Percentiles rank a stretch among this genome's conserved stretches.
Evolutionary conservation across 2,113 vertebrate species (phyloP).

Genomic region (Morone chrysops): DNA sequence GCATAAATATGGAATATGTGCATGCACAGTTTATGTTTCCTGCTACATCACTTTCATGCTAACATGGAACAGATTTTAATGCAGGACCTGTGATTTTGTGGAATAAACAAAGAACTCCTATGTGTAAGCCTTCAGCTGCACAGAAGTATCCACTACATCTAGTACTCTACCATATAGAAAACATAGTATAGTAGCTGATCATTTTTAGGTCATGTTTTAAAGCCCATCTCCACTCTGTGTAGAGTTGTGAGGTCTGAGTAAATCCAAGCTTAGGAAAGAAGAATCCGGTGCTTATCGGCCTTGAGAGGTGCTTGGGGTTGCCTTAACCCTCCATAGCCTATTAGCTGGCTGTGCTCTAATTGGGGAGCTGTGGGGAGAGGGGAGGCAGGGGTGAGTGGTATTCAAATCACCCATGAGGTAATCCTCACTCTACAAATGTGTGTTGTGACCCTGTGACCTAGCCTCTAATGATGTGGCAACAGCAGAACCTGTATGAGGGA

Average conservation of each 20-base stretch:
- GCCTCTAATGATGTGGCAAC: slow-evolving; percentile 67
- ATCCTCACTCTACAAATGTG: slow-evolving; percentile 82
- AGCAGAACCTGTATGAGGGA: slow-evolving; percentile 46
- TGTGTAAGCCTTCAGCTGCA: not conserved
- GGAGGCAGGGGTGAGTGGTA: slow-evolving; percentile 69
- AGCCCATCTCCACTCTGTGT: slow-evolving; percentile 51
- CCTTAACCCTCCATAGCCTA: slow-evolving; percentile 72
- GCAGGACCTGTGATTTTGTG: slow-evolving; percentile 54
- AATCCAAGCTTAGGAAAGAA: slow-evolving; percentile 78
- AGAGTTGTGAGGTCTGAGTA: slow-evolving; percentile 73
- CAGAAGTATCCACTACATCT: not conserved
- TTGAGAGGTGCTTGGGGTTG: slow-evolving; percentile 69
- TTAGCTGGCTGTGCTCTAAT: slow-evolving; percentile 79
- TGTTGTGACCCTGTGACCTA: slow-evolving; percentile 73
- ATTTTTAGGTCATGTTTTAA: slow-evolving; percentile 75
- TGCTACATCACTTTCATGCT: slow-evolving; percentile 54
- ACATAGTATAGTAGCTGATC: slow-evolving; percentile 37
- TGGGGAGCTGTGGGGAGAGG: slow-evolving; percentile 70
- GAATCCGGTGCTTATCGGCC: slow-evolving; percentile 82
- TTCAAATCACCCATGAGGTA: slow-evolving; percentile 81
- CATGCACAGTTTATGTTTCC: slow-evolving; percentile 41
- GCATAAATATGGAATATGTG: slow-evolving; percentile 34
- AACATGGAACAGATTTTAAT: slow-evolving; percentile 38
- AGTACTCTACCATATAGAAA: slow-evolving; percentile 37
- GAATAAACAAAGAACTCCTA: slow-evolving; percentile 10